Percentiles rank a stretch among this genome's conserved stretches.
Evolutionary conservation across 2,113 vertebrate species (phyloP).

Genomic region (Caracal caracal): DNA sequence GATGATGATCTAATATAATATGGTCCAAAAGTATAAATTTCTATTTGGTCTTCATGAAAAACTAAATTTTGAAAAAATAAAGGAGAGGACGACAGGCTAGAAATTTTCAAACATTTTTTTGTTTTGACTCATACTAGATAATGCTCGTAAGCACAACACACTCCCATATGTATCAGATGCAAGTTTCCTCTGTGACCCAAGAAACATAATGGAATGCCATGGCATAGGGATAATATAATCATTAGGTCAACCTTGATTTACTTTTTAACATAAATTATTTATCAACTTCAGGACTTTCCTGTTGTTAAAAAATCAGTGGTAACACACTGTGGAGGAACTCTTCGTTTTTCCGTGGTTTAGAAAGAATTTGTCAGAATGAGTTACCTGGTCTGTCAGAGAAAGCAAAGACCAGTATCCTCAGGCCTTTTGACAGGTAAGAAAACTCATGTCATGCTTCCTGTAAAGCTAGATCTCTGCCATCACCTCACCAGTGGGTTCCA

Average conservation of each 20-base stretch:
- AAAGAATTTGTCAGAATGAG: neutral
- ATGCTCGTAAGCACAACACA: neutral
- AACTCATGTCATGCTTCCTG: neutral
- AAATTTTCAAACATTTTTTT: neutral
- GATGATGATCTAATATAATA: neutral
- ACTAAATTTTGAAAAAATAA: conserved; percentile 2
- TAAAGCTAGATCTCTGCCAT: neutral
- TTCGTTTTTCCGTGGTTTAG: neutral
- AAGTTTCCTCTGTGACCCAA: neutral
- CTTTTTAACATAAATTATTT: neutral
- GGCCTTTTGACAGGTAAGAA: neutral
- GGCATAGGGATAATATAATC: neutral
- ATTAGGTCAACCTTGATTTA: neutral
- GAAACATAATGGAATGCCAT: neutral
- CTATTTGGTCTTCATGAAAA: neutral
- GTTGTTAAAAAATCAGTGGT: neutral
- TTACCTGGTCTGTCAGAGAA: neutral
- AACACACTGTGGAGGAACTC: neutral
- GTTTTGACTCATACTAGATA: neutral
- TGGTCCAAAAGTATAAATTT: neutral
- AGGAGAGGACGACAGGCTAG: neutral
- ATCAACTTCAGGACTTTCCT: neutral
- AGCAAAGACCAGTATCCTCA: neutral
- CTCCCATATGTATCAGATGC: neutral
- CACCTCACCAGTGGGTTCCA: neutral